A percentile compares a stretch with the other conserved stretches of the same genome.
phyloP scores from a whole-genome alignment of 2,797 vertebrate species.

The Esox masquinongy region DNA sequence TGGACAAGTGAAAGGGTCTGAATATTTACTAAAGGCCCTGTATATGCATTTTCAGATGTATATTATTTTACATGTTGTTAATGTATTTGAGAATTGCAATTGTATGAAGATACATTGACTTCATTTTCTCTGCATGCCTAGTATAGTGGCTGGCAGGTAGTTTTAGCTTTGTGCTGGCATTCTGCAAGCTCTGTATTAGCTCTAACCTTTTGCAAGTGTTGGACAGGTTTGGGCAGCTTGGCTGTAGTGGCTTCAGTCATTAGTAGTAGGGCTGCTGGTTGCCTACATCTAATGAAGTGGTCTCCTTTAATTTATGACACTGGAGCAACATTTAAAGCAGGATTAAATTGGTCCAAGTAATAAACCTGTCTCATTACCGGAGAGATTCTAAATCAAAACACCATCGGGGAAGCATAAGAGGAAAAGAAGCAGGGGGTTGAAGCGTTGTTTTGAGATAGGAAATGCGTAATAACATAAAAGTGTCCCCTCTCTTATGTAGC shows the following conservation, averaged over 20 bases:
- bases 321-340: conserved; percentile 50
- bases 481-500: conserved; percentile 24
- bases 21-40: no score
- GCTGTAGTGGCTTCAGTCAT: conserved; percentile 64
- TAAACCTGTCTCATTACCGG: conserved; percentile 58
- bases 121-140: conserved; percentile 19
- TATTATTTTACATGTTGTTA: no score
- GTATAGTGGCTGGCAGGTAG: background rate
- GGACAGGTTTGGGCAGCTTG: conserved; percentile 53
- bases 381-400: conserved; percentile 48
- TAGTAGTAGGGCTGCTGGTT: conserved; percentile 54
- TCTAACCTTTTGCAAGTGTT: conserved; percentile 22
- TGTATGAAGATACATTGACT: no score
- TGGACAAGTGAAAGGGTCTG: no score
- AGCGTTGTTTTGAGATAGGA: conserved; percentile 6
- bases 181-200: conserved; percentile 15
- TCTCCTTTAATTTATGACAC: conserved; percentile 51
- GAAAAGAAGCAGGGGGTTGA: background rate
- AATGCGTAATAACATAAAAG: conserved; percentile 18
- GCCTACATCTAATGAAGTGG: conserved; percentile 46
- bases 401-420: conserved; percentile 9
- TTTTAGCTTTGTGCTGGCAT: conserved; percentile 43
- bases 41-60: no score
- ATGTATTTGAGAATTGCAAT: no score
- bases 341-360: conserved; percentile 48